Evolutionary conservation across 37 sponge, comb jelly and placozoan species (phyloP), one percentile per base, ranked within the genome.

Genomic region (Beroe ovata): DNA sequence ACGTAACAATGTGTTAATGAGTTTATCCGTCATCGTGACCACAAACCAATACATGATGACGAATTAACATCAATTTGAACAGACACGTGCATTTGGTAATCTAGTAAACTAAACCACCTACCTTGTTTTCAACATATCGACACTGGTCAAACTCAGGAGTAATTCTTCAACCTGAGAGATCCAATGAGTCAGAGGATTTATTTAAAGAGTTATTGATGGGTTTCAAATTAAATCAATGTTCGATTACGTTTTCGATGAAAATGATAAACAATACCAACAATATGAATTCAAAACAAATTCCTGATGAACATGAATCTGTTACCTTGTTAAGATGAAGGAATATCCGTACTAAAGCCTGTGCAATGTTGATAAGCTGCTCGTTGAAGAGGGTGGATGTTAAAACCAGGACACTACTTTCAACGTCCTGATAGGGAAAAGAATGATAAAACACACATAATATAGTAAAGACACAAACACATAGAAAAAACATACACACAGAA

Each of bases 291-390:
- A n/a, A n/a, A n/a, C n/a, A n/a, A n/a, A n/a, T n/a, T n/a, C n/a
- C n/a, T n/a, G n/a, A n/a, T n/a, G n/a, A n/a, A n/a, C n/a, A n/a
- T n/a, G n/a, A 47, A 61, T 61, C 2, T 66, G 16, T 4, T 77
- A 77, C 84, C 28, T 36, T 38, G 23, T 42, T n/a, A 38, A 77
- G 84, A 77, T 77, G 84, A 3, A 36, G 38, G 23, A 77, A 77
- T 39, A 77, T 77, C 3, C 84, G 21, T 8, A 77, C 54, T 20
- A 77, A 21, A 42, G 54, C 54, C 38, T 77, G 84, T 19, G 84
- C 84, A 77, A 77, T 77, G 84, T 77, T 77, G 26, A 77, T 77
- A 0, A 77, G 54, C 28, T 77, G 84, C 33, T 77, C 84, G 54
- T 42, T 77, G 38, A 77, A 77, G 22, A 77, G 19, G 8, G 84